These are phyloP conservation scores for Trichogramma pretiosum DNA, from an alignment of 1,140 invertebrate species.

Conservation along the genomic window DNA sequence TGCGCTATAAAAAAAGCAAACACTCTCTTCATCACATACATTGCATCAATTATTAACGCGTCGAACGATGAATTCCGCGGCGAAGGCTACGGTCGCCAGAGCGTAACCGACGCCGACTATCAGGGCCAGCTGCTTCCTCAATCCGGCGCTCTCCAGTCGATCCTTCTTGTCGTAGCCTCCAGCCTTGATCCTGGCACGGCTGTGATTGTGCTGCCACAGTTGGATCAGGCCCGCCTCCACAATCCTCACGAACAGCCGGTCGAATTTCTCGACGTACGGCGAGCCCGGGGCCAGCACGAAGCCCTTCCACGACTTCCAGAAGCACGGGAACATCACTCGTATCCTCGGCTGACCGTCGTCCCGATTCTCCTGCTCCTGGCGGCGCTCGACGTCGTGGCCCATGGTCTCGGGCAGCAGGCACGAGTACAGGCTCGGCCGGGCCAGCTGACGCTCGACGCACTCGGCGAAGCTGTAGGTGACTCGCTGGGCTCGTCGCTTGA, in stretches of 20 bases:
- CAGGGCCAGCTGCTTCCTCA: background rate
- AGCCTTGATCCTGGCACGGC: background rate
- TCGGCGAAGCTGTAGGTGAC: no score
- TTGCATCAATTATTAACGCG: no score
- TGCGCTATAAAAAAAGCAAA: no score
- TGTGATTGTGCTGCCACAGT: background rate
- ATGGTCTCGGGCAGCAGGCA: no score
- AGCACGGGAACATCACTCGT: slow-evolving; percentile 1
- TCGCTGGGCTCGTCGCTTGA: no score
- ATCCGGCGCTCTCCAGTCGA: background rate
- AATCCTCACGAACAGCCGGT: background rate
- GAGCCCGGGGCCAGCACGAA: background rate
- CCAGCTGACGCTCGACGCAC: no score
- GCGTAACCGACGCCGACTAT: background rate
- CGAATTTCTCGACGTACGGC: slow-evolving; percentile 2
- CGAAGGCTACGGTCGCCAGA: background rate
- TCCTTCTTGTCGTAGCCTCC: background rate
- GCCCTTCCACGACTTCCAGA: background rate
- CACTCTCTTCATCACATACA: no score
- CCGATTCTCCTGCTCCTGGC: no score
- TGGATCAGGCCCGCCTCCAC: background rate
- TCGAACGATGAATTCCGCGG: background rate
- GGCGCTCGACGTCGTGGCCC: background rate
- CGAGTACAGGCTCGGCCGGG: no score
- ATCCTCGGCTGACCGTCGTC: background rate